Base-by-base conservation (phyloP, 2,797 vertebrate species). In the Sebastes vulpes region DNA sequence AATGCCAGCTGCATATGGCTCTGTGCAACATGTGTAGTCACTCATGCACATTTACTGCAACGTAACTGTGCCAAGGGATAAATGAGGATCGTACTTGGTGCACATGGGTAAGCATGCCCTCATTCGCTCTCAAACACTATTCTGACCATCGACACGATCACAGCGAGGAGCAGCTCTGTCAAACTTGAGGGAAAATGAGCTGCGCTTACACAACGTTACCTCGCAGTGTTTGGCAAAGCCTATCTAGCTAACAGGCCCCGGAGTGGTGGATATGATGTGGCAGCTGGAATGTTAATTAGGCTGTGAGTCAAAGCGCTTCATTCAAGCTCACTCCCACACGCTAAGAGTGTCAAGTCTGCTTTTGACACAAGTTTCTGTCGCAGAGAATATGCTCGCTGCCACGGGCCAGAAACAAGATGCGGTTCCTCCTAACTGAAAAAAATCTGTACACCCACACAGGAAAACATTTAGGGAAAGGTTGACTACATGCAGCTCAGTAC, bases 281-380 rank as follows among this genome's bases (percentile, higher is more conserved):
- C 89, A 88, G 82, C 82, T 71, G 89, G 86, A 90, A 91, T 87
- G 86, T 88, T 84, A 85, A 91, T 77, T 52, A 87, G 72, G 59
- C 64, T 2, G 31, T 21, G 54, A 80, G 78, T 81, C 82, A 81
- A 84, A 71, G 75, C 31, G 0, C 68, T 79, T 70, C 70, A 52
- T 83, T 84, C 80, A 61, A 5, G 52, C 74, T 57, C 61, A 3
- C 79, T 74, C 79, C 70, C 75, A 79, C 79, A 57, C 69, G n/a
- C 68, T n/a, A 50, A 66, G 82, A 14, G 3, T 12, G 70, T 75
- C 74, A 26, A 23, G 80, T 50, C 70, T 21, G 60, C 6, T n/a
- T 79, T 66, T 46, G 65, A 86, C 70, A 82, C 25, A 9, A 20
- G 57, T 32, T 53, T 61, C 28, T 63, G 71, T 53, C 52, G 9